phyloP scores from a whole-genome alignment of 2,113 vertebrate species.

The Anguilla japonica region DNA sequence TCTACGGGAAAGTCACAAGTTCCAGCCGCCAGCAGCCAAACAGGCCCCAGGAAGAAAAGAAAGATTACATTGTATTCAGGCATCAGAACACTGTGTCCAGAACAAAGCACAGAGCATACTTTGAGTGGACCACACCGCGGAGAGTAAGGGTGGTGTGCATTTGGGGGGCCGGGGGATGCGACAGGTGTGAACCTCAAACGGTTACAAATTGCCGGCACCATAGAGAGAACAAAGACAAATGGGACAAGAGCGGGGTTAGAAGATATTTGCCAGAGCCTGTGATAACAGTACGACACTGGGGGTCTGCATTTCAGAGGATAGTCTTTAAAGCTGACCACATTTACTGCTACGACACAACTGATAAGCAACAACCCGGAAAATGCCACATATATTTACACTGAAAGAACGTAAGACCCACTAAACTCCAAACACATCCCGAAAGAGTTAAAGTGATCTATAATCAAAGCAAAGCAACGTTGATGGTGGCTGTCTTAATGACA shows the following conservation, averaged over 20 bases:
- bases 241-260: background rate
- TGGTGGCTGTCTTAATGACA: background rate
- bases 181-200: slow-evolving; percentile 52
- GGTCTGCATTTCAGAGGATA: background rate
- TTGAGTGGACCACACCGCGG: background rate
- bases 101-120: slow-evolving; percentile 29
- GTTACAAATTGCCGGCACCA: background rate
- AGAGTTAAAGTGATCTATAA: background rate
- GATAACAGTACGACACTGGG: background rate
- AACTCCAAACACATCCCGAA: background rate
- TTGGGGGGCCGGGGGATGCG: slow-evolving; percentile 15
- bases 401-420: background rate
- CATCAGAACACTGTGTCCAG: slow-evolving; percentile 17
- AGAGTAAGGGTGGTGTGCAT: slow-evolving; percentile 1
- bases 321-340: background rate
- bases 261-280: slow-evolving; percentile 14
- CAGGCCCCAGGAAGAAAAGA: slow-evolving; percentile 50
- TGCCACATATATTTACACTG: background rate
- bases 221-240: background rate
- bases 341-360: background rate
- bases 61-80: slow-evolving; percentile 51
- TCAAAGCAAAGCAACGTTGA: background rate
- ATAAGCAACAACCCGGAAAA: no score
- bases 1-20: slow-evolving; percentile 64
- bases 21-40: slow-evolving; percentile 52